Evolutionary conservation across 1,140 invertebrate species (phyloP).

Genomic region (Agrilus planipennis): DNA sequence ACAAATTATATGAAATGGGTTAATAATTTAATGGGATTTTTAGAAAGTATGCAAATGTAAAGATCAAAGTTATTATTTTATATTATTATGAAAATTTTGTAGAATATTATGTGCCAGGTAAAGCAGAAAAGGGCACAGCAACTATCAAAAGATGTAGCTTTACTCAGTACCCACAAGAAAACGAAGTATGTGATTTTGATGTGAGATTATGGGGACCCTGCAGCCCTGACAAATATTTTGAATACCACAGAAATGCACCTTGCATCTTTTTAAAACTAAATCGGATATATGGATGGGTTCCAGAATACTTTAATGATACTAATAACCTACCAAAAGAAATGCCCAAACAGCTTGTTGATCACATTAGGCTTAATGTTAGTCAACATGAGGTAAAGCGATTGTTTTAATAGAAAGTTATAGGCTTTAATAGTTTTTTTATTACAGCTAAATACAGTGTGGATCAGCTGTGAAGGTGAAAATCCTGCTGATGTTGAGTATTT

Average conservation of each 20-base stretch:
- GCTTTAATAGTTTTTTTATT: slow-evolving; percentile 24
- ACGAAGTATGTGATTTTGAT: slow-evolving; percentile 49
- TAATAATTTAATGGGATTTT: slow-evolving; percentile 55
- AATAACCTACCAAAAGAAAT: slow-evolving; percentile 28
- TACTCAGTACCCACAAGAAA: slow-evolving; percentile 37
- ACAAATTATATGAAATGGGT: slow-evolving; percentile 73
- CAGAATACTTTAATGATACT: slow-evolving; percentile 28
- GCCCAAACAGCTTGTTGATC: slow-evolving; percentile 44
- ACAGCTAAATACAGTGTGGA: slow-evolving; percentile 68
- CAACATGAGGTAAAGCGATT: neutral
- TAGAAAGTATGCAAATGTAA: slow-evolving; percentile 45
- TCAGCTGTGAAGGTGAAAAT: slow-evolving; percentile 81
- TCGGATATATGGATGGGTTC: slow-evolving; percentile 38
- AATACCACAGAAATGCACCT: slow-evolving; percentile 57
- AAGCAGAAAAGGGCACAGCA: slow-evolving; percentile 41
- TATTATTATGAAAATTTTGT: slow-evolving; percentile 7
- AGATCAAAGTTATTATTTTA: neutral
- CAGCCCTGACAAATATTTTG: slow-evolving; percentile 58
- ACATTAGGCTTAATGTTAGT: slow-evolving; percentile 40
- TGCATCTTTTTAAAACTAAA: slow-evolving; percentile 56
- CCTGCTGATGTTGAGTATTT: slow-evolving; percentile 81
- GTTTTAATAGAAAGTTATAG: neutral
- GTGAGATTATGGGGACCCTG: slow-evolving; percentile 52
- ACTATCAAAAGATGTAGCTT: slow-evolving; percentile 45
- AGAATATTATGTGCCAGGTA: slow-evolving; percentile 47